Evolutionary conservation across 1,140 invertebrate species (phyloP).

Genomic region (Drosophila kanapiae): DNA sequence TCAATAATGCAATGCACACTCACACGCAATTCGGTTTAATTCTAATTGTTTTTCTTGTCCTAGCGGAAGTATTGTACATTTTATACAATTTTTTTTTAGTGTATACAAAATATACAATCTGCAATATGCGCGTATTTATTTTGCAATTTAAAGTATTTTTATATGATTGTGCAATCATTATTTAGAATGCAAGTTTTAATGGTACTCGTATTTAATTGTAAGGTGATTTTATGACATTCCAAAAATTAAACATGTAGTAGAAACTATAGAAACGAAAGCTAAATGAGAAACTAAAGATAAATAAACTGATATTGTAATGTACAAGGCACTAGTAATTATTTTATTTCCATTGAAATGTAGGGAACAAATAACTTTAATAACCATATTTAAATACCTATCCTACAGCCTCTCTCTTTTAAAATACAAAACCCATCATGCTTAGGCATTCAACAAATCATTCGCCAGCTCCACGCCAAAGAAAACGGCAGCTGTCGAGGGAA

Average conservation of each 20-base stretch:
- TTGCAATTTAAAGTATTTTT: conserved; percentile 38
- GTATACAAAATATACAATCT: conserved; percentile 40
- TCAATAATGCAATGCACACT: conserved; percentile 58
- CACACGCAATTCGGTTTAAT: conserved; percentile 45
- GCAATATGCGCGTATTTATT: conserved; percentile 54
- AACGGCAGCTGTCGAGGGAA: conserved; percentile 97
- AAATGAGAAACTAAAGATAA: conserved; percentile 33
- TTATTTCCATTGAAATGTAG: no score
- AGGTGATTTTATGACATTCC: conserved; percentile 80
- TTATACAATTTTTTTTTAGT: conserved; percentile 43
- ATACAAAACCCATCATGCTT: conserved; percentile 28
- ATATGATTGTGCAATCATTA: conserved; percentile 52
- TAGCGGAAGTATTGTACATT: conserved; percentile 58
- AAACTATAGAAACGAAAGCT: conserved; percentile 46
- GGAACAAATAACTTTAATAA: conserved; percentile 2
- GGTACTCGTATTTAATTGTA: conserved; percentile 57
- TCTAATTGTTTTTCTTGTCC: conserved; percentile 16
- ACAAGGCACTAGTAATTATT: not conserved
- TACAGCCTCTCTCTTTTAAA: conserved; percentile 26
- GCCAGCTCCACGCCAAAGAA: conserved; percentile 89
- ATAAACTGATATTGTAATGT: conserved; percentile 55
- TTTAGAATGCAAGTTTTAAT: conserved; percentile 46
- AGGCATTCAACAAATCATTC: conserved; percentile 66
- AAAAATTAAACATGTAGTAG: conserved; percentile 72
- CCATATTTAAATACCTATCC: conserved; percentile 12